These are phyloP conservation scores for Stichodactyla helianthus DNA, from an alignment of 64 coral and sea anemone species.

Conservation along the genomic window DNA sequence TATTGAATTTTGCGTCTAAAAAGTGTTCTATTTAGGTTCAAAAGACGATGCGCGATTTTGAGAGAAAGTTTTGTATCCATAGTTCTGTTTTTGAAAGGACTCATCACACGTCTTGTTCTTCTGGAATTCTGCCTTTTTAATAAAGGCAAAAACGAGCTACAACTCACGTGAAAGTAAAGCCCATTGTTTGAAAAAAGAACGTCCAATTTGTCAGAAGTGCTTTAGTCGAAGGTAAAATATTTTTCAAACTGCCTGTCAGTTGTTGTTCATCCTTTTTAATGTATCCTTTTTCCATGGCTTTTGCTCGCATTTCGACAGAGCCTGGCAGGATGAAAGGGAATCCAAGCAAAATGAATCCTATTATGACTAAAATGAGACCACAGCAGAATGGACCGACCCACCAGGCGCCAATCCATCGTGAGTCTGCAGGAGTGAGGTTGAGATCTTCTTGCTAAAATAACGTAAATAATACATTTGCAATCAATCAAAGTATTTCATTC, in stretches of 20 bases:
- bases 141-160: background rate
- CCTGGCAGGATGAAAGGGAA: slow-evolving; percentile 67
- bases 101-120: no score
- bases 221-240: slow-evolving; percentile 54
- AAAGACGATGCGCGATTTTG: no score
- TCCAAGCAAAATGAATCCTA: slow-evolving; percentile 41
- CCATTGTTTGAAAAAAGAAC: slow-evolving; percentile 75
- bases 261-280: slow-evolving; percentile 47
- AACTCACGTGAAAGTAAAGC: background rate
- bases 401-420: slow-evolving; percentile 91
- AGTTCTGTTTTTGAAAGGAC: no score
- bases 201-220: slow-evolving; percentile 71
- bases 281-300: slow-evolving; percentile 56
- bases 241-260: slow-evolving; percentile 41
- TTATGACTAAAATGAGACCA: slow-evolving; percentile 35
- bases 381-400: slow-evolving; percentile 60
- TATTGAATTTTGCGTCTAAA: no score
- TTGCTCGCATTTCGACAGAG: slow-evolving; percentile 44
- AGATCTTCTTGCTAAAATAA: slow-evolving; percentile 42
- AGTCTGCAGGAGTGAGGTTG: slow-evolving; percentile 34
- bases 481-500: no score
- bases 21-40: no score
- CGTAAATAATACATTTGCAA: no score
- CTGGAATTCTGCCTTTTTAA: no score
- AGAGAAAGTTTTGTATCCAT: no score